Evolutionary conservation across 1,140 invertebrate species (phyloP).

Genomic region (Drosophila mauritiana): DNA sequence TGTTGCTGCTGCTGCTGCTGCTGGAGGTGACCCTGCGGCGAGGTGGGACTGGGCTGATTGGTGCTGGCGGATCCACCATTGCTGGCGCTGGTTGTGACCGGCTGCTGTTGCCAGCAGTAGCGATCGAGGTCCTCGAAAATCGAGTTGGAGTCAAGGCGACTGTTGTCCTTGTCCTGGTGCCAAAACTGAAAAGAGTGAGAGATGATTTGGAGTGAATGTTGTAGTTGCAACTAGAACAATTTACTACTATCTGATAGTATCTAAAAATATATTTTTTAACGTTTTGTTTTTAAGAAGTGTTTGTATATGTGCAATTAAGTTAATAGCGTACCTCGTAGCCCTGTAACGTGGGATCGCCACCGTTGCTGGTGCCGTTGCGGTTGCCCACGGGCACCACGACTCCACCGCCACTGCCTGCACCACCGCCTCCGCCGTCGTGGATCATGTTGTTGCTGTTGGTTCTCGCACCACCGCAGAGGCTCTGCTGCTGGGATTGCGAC

Average conservation of each 20-base stretch:
- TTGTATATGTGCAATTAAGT: background rate
- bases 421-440: slow-evolving; percentile 61
- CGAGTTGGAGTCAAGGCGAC: slow-evolving; percentile 88
- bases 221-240: too few species aligned
- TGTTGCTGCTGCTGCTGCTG: slow-evolving; percentile 52
- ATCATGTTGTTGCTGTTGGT: slow-evolving; percentile 66
- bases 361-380: slow-evolving; percentile 70
- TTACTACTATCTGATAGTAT: too few species aligned
- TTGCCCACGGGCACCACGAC: slow-evolving; percentile 64
- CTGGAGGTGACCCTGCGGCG: slow-evolving; percentile 63
- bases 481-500: slow-evolving; percentile 53
- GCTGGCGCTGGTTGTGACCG: slow-evolving; percentile 84
- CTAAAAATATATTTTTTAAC: background rate
- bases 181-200: slow-evolving; percentile 86
- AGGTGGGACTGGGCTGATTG: slow-evolving; percentile 62
- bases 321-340: slow-evolving; percentile 73
- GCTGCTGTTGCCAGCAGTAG: slow-evolving; percentile 90
- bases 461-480: slow-evolving; percentile 57
- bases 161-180: slow-evolving; percentile 88
- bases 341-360: slow-evolving; percentile 79
- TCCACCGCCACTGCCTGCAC: slow-evolving; percentile 25
- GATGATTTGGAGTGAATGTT: background rate
- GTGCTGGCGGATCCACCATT: slow-evolving; percentile 76
- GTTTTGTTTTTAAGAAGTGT: background rate
- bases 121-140: slow-evolving; percentile 92